Conservation (phyloP, 2,888 invertebrate genomes). For the Heteropelma amictum region DNA sequence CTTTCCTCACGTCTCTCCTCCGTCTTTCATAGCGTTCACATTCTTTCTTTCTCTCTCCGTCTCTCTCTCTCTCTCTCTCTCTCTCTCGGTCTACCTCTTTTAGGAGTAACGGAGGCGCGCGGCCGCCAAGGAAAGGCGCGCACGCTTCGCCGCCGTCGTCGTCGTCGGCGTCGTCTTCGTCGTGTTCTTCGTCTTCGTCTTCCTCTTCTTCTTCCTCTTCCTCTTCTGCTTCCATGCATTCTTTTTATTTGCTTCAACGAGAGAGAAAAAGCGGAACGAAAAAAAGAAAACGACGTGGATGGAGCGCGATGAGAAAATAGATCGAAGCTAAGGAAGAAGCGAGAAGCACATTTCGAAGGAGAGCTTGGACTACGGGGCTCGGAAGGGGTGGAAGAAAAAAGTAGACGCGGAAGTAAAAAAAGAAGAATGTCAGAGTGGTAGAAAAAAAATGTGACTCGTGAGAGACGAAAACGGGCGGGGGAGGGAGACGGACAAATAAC, state of each 20-base stretch:
- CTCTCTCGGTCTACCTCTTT: conserved; percentile 17
- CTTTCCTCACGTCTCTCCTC: conserved; percentile 60
- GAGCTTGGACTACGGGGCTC: conserved; percentile 32
- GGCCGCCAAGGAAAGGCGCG: conserved; percentile 75
- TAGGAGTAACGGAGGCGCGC: conserved; percentile 40
- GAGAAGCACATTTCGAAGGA: conserved; percentile 52
- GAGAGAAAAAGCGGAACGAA: conserved; percentile 27
- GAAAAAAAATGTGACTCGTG: conserved; percentile 43
- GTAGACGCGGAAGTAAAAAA: conserved; percentile 43
- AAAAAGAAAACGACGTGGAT: conserved; percentile 46
- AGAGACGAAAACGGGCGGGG: conserved; percentile 35
- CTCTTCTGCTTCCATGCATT: conserved; percentile 61
- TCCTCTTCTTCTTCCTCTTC: conserved; percentile 61
- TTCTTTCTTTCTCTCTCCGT: conserved; percentile 46
- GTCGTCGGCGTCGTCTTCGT: conserved; percentile 68
- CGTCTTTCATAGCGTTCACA: conserved; percentile 53
- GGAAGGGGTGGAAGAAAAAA: conserved; percentile 40
- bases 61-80: conserved; percentile 36
- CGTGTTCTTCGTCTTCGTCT: conserved; percentile 64
- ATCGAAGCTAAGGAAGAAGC: conserved; percentile 55
- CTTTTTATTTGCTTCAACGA: conserved; percentile 37
- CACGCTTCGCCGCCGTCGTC: conserved; percentile 75
- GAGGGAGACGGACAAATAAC: conserved; percentile 39
- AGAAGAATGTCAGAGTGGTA: conserved; percentile 28
- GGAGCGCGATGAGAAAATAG: conserved; percentile 58